These are phyloP conservation scores for Delichon dasypus DNA, from an alignment of 2,797 vertebrate species.

Conservation along the genomic window DNA sequence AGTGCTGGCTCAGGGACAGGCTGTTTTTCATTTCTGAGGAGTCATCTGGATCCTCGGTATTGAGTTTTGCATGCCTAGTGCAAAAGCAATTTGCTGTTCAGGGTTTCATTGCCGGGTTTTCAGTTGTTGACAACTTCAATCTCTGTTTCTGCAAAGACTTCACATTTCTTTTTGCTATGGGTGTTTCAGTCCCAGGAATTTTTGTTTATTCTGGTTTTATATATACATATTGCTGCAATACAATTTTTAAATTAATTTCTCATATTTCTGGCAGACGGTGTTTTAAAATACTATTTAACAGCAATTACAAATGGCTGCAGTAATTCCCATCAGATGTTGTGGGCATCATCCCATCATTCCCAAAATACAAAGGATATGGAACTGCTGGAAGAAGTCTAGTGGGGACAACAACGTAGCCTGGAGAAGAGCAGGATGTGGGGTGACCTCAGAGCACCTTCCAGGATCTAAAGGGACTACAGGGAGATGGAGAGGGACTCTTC, in stretches of 20 bases:
- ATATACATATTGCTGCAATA: background rate
- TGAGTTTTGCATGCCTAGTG: background rate
- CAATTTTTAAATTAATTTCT: background rate
- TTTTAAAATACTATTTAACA: background rate
- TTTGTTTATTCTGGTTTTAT: background rate
- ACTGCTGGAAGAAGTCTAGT: background rate
- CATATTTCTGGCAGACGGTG: background rate
- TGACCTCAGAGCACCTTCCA: background rate
- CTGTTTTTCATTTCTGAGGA: background rate
- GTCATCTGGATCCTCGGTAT: background rate
- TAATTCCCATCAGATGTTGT: background rate
- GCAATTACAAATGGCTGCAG: background rate
- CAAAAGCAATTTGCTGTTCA: background rate
- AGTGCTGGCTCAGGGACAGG: background rate
- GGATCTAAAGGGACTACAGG: background rate
- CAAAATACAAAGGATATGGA: background rate
- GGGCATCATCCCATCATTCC: background rate
- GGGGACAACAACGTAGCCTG: accelerated
- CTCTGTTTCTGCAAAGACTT: background rate
- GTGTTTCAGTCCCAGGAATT: background rate
- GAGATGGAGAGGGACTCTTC: background rate
- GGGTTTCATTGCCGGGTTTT: background rate
- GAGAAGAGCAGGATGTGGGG: background rate
- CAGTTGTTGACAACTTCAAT: background rate
- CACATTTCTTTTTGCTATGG: background rate